These are phyloP conservation scores for Chlamydotis undulata DNA, from an alignment of 2,113 vertebrate species.

Conservation along the genomic window DNA sequence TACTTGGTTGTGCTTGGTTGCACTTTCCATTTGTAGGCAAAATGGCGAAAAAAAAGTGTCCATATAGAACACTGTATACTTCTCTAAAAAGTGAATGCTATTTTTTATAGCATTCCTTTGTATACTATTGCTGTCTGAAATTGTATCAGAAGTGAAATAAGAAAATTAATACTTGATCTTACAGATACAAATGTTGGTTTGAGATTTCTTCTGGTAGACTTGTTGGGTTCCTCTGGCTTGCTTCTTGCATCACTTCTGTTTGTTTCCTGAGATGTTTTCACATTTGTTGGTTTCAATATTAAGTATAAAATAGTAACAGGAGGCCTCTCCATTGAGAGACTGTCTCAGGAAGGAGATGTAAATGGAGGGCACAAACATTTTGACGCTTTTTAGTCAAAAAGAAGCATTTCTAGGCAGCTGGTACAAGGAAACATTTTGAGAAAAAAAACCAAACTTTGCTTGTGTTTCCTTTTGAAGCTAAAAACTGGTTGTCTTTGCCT, in stretches of 20 bases:
- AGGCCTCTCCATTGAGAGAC: conserved; percentile 71
- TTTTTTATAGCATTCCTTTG: neutral
- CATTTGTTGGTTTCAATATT: conserved; percentile 26
- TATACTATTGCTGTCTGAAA: neutral
- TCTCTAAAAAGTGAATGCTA: neutral
- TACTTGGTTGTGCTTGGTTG: neutral
- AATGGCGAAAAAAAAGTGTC: neutral
- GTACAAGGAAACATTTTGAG: conserved; percentile 9
- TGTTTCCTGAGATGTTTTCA: neutral
- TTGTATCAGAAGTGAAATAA: neutral
- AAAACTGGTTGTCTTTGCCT: conserved; percentile 25
- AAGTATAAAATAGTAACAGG: conserved; percentile 23
- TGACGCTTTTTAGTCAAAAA: conserved; percentile 53
- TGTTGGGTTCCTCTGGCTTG: neutral
- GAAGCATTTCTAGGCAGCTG: conserved; percentile 48
- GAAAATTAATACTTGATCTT: neutral
- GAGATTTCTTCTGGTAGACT: neutral
- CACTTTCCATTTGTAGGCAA: neutral
- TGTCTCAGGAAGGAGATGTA: conserved; percentile 67
- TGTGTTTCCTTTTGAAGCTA: conserved; percentile 60
- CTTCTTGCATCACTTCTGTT: neutral
- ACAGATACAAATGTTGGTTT: neutral
- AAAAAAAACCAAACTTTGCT: conserved; percentile 22
- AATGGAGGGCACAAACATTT: conserved; percentile 64
- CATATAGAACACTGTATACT: accelerated